Conservation (phyloP, 2,797 vertebrate species). For the Tenualosa ilisha region DNA sequence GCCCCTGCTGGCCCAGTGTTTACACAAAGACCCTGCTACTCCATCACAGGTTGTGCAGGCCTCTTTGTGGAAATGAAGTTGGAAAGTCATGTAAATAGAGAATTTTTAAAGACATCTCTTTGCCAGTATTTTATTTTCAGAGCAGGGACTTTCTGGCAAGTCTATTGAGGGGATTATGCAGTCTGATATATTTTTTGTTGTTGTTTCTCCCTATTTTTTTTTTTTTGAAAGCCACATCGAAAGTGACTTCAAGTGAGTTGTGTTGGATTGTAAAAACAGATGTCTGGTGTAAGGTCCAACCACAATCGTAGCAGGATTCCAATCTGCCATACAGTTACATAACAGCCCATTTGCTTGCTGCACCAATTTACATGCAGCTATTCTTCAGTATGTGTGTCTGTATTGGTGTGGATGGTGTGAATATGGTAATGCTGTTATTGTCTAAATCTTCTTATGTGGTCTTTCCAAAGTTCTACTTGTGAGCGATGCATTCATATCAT, state of each 20-base stretch:
- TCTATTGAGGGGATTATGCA: constrained; percentile 1
- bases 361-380: not conserved
- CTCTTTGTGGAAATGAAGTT: constrained; percentile 12
- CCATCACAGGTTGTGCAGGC: not conserved
- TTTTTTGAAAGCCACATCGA: constrained; percentile 5
- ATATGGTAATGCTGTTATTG: not conserved
- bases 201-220: not conserved
- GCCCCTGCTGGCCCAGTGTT: constrained; percentile 6
- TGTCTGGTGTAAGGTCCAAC: not conserved
- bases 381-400: not conserved
- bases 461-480: not conserved
- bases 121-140: constrained; percentile 9
- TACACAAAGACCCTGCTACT: not conserved
- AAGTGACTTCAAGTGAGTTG: not conserved
- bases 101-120: not conserved
- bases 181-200: not conserved
- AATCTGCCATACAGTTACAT: not conserved
- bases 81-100: not conserved
- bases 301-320: not conserved
- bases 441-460: not conserved
- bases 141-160: constrained; percentile 9
- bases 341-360: not conserved
- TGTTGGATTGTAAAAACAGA: constrained; percentile 22
- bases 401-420: not conserved
- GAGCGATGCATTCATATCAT: not conserved